These are phyloP conservation scores for Erebia ligea DNA, from an alignment of 2,888 invertebrate genomes.

Conservation along the genomic window DNA sequence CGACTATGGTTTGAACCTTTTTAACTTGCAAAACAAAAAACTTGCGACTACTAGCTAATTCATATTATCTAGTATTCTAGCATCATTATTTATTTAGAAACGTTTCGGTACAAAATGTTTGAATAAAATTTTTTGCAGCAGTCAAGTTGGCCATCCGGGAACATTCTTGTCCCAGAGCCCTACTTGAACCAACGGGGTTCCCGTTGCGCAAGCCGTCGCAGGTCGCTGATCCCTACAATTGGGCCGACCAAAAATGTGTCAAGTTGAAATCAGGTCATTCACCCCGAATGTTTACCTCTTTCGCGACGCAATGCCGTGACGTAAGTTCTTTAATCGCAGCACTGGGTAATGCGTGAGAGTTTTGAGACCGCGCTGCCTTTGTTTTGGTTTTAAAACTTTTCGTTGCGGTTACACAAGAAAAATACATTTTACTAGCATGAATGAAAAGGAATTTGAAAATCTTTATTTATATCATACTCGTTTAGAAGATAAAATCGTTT, in stretches of 20 bases:
- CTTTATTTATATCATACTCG: no score
- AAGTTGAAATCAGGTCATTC: constrained; percentile 79
- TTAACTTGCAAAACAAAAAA: constrained; percentile 15
- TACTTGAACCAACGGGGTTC: constrained; percentile 60
- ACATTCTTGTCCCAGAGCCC: constrained; percentile 51
- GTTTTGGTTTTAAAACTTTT: constrained; percentile 13
- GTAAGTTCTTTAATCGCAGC: constrained; percentile 28
- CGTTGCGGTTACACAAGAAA: neutral
- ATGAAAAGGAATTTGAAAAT: neutral
- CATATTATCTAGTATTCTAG: no score
- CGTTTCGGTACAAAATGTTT: neutral
- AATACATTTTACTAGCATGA: neutral
- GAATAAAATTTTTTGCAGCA: neutral
- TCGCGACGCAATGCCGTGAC: constrained; percentile 49
- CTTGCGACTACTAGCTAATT: neutral
- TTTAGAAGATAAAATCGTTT: no score
- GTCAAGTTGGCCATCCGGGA: constrained; percentile 26
- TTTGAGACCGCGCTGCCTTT: neutral
- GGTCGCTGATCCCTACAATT: constrained; percentile 76
- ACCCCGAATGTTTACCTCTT: constrained; percentile 69
- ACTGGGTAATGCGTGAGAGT: constrained; percentile 17
- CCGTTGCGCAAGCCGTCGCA: constrained; percentile 72
- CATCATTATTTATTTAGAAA: neutral
- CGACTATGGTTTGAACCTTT: neutral
- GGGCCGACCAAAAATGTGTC: constrained; percentile 81